Base-by-base conservation (phyloP, 2,113 vertebrate genomes). In the Cyphomyrus plagiostoma region DNA sequence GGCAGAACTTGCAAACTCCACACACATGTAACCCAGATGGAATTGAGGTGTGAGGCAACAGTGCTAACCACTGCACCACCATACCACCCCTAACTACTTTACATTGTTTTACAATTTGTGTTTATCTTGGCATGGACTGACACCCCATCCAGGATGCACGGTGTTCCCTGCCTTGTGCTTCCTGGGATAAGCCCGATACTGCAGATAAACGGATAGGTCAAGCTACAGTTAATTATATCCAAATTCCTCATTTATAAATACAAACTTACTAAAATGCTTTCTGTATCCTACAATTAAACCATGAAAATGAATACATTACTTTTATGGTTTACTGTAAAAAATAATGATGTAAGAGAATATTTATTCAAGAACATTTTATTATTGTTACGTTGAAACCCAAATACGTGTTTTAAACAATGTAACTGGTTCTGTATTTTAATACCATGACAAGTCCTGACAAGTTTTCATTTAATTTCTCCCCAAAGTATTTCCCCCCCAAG, bases 371-470 rank as follows among this genome's bases (percentile, higher is more conserved):
- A 91, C 91, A 30, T 95, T 92, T 96, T 95, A 94, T 96, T 95
- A 93, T 94, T 94, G 94, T 95, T 95, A 95, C 93, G 95, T 95
- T 93, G 94, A 90, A 88, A 83, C 86, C 86, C 86, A 96, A 95
- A 93, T 94, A 94, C 93, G 95, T 93, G 94, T 95, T 94, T 93
- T 90, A 95, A 94, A 96, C 93, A 93, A 95, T 94, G 95, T 94
- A 92, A 94, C 95, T 94, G 92, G 87, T 92, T 94, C 93, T 94
- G 95, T 94, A 94, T 94, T 93, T 90, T 93, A 93, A 93, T 93
- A 94, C 93, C 93, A 95, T 93, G 92, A 95, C 92, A 90, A 95
- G 95, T 94, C 94, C 93, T 90, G 92, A 90, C 91, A 93, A 91
- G 88, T 90, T 52, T 91, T 90, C 88, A 89, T 50, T 70, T 70